phyloP scores from a whole-genome alignment of 2,888 invertebrate genomes.

The Pterostichus madidus region DNA sequence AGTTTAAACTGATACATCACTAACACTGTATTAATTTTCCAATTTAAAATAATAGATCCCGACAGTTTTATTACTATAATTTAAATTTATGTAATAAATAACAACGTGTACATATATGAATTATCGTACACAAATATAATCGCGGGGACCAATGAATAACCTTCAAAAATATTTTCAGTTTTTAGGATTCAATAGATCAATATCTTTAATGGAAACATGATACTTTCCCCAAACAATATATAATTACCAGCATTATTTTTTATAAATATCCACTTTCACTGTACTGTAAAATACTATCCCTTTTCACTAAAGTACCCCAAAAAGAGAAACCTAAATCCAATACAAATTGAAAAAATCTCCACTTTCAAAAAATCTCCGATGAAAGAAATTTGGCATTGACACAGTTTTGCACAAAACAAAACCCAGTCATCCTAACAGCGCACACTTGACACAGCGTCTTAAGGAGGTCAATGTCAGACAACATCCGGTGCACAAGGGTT shows the following conservation, averaged over 20 bases:
- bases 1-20: too few species aligned
- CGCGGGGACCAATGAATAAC: not conserved
- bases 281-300: conserved; percentile 29
- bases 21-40: too few species aligned
- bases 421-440: conserved; percentile 10
- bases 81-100: not conserved
- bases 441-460: conserved; percentile 56
- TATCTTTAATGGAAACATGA: conserved; percentile 16
- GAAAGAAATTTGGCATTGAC: conserved; percentile 53
- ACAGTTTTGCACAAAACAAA: conserved; percentile 57
- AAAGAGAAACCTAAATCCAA: conserved; percentile 33
- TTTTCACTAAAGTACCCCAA: conserved; percentile 37
- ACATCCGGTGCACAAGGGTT: conserved; percentile 60
- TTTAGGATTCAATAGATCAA: not conserved
- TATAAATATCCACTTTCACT: conserved; percentile 41
- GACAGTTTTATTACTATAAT: conserved; percentile 4
- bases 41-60: too few species aligned
- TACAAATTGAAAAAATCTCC: conserved; percentile 34
- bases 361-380: conserved; percentile 29
- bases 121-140: not conserved
- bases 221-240: conserved; percentile 36
- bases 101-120: not conserved
- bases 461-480: conserved; percentile 63
- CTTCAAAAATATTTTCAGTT: not conserved
- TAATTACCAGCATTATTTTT: conserved; percentile 5